These are phyloP conservation scores for Parnassius mnemosyne DNA, from an alignment of 2,888 invertebrate species.

Conservation along the genomic window DNA sequence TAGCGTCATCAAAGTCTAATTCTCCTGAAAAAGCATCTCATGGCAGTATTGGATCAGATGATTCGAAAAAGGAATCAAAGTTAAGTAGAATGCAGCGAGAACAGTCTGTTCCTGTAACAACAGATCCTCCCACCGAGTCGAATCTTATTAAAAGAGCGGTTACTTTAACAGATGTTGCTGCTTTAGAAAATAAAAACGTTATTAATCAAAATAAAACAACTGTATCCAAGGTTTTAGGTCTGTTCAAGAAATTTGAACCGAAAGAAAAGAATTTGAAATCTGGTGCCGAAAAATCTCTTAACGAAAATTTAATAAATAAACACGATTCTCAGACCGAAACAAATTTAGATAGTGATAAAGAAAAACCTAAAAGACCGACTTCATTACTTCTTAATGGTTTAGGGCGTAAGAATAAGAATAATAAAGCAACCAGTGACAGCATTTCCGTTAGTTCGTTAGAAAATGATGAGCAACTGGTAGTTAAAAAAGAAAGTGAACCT, in stretches of 20 bases:
- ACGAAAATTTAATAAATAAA: slow-evolving; percentile 41
- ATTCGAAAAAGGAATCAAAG: slow-evolving; percentile 57
- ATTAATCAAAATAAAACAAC: slow-evolving; percentile 81
- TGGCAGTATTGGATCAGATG: slow-evolving; percentile 42
- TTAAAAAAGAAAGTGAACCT: slow-evolving; percentile 58
- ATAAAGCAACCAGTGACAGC: slow-evolving; percentile 70
- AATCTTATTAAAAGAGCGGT: slow-evolving; percentile 86
- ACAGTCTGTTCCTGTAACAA: slow-evolving; percentile 82
- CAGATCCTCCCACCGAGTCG: slow-evolving; percentile 81
- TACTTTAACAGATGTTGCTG: slow-evolving; percentile 85
- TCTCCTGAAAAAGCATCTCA: slow-evolving; percentile 72
- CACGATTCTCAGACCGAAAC: slow-evolving; percentile 40
- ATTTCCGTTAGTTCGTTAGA: slow-evolving; percentile 45
- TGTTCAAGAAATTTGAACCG: slow-evolving; percentile 87
- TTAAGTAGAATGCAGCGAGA: slow-evolving; percentile 82
- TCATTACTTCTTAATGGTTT: slow-evolving; percentile 78
- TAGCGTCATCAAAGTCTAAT: slow-evolving; percentile 77
- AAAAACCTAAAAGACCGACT: slow-evolving; percentile 77
- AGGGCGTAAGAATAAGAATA: slow-evolving; percentile 74
- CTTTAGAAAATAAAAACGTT: slow-evolving; percentile 56
- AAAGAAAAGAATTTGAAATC: slow-evolving; percentile 67
- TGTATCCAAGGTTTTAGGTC: slow-evolving; percentile 87
- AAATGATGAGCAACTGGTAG: slow-evolving; percentile 47
- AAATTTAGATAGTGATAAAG: slow-evolving; percentile 48
- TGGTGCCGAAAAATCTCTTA: slow-evolving; percentile 48